phyloP scores from a whole-genome alignment of 2,113 vertebrate species.

The Physeter macrocephalus region DNA sequence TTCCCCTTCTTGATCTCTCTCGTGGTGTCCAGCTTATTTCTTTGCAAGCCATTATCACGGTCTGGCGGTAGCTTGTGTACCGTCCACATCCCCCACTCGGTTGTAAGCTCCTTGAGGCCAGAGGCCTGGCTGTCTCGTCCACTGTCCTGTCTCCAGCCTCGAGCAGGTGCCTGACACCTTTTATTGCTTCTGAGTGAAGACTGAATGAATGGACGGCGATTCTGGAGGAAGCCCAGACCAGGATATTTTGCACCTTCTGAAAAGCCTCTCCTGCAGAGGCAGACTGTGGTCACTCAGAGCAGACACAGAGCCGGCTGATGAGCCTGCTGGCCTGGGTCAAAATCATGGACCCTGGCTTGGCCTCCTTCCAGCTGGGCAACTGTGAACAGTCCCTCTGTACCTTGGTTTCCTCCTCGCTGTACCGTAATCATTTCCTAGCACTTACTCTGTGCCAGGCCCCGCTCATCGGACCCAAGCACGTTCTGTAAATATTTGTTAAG shows the following conservation, averaged over 20 bases:
- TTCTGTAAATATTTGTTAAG: neutral
- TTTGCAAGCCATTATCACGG: rapidly evolving
- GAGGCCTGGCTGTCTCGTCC: neutral
- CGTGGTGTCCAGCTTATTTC: neutral
- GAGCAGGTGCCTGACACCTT: too few relatives aligned
- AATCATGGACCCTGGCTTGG: neutral
- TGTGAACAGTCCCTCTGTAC: rapidly evolving
- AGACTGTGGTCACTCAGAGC: neutral
- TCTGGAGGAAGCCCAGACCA: neutral
- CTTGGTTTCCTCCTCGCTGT: neutral
- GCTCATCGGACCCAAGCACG: neutral
- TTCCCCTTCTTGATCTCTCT: neutral
- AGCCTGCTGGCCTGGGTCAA: neutral
- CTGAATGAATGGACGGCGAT: neutral
- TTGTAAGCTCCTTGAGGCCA: neutral
- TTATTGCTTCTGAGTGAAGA: neutral
- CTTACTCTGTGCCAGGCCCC: neutral
- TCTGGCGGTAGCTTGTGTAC: neutral
- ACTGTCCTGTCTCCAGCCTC: neutral
- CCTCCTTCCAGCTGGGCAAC: neutral
- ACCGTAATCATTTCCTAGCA: neutral
- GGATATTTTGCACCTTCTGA: neutral
- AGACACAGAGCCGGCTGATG: neutral
- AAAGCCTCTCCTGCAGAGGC: neutral
- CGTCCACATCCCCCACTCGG: rapidly evolving